A percentile compares a stretch with the other conserved stretches of the same genome.
Evolutionary conservation across 2,113 vertebrate species (phyloP).

Genomic region (Anarrhichthys ocellatus): DNA sequence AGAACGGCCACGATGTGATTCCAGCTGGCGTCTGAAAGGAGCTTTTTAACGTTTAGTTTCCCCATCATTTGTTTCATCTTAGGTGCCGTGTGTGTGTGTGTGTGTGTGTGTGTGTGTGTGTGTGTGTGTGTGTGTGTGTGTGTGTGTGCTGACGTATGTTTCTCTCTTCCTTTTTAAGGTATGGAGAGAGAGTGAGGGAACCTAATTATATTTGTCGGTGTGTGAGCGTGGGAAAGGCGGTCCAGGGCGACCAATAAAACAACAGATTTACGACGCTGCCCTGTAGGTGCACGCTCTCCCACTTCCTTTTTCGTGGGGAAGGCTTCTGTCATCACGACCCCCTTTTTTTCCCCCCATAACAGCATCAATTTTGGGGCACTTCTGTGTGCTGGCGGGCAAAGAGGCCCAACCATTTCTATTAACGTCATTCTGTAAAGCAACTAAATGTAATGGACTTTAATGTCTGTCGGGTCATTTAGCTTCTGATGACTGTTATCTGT

Average conservation of each 20-base stretch:
- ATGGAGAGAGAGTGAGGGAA: neutral
- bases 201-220: slow-evolving; percentile 47
- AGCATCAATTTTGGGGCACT: slow-evolving; percentile 27
- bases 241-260: slow-evolving; percentile 61
- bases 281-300: slow-evolving; percentile 45
- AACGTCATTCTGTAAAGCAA: slow-evolving; percentile 19
- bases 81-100: neutral
- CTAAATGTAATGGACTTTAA: slow-evolving; percentile 6
- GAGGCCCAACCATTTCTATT: slow-evolving; percentile 14
- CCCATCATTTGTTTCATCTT: slow-evolving; percentile 15
- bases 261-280: slow-evolving; percentile 58
- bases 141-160: slow-evolving; percentile 19
- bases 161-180: slow-evolving; percentile 8
- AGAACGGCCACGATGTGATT: slow-evolving; percentile 34
- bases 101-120: too few species aligned
- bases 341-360: slow-evolving; percentile 16
- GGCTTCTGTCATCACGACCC: slow-evolving; percentile 36
- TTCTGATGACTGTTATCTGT: slow-evolving; percentile 12
- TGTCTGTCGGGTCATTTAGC: slow-evolving; percentile 19
- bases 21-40: slow-evolving; percentile 13
- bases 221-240: slow-evolving; percentile 38
- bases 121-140: neutral
- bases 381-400: slow-evolving; percentile 12
- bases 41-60: slow-evolving; percentile 36
- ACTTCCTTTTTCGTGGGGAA: slow-evolving; percentile 52